Evolutionary conservation across 2,113 vertebrate genomes (phyloP).

Genomic region (Hyaena hyaena): DNA sequence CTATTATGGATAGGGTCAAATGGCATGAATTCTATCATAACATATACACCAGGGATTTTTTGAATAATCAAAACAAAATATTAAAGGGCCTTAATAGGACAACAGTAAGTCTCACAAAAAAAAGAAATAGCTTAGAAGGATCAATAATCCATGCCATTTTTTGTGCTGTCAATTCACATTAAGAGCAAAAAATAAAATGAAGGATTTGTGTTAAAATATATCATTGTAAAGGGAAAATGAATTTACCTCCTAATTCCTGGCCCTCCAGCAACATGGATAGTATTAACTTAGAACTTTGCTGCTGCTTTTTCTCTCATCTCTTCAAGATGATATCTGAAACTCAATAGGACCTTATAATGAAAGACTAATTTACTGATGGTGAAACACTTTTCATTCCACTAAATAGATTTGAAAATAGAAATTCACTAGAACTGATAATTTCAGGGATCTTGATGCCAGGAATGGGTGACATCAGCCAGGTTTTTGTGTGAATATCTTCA

Average conservation of each 20-base stretch:
- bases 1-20: slow-evolving; percentile 35
- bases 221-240: slow-evolving; percentile 44
- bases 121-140: slow-evolving; percentile 24
- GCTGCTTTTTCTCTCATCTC: not conserved
- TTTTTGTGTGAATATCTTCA: slow-evolving; percentile 70
- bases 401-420: slow-evolving; percentile 67
- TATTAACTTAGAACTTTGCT: slow-evolving; percentile 23
- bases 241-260: not conserved
- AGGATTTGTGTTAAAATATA: slow-evolving; percentile 49
- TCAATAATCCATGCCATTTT: slow-evolving; percentile 34
- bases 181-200: slow-evolving; percentile 59
- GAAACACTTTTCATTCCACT: slow-evolving; percentile 60
- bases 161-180: slow-evolving; percentile 53
- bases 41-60: slow-evolving; percentile 33
- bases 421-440: slow-evolving; percentile 61
- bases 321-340: slow-evolving; percentile 48
- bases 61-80: slow-evolving; percentile 58
- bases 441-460: slow-evolving; percentile 60
- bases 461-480: slow-evolving; percentile 51
- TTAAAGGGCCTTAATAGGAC: slow-evolving; percentile 51
- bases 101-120: slow-evolving; percentile 31
- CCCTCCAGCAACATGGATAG: not conserved
- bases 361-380: slow-evolving; percentile 41
- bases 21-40: slow-evolving; percentile 41
- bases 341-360: slow-evolving; percentile 24